These are phyloP conservation scores for Etheostoma perlongum DNA, from an alignment of 2,797 vertebrate species.

Conservation along the genomic window DNA sequence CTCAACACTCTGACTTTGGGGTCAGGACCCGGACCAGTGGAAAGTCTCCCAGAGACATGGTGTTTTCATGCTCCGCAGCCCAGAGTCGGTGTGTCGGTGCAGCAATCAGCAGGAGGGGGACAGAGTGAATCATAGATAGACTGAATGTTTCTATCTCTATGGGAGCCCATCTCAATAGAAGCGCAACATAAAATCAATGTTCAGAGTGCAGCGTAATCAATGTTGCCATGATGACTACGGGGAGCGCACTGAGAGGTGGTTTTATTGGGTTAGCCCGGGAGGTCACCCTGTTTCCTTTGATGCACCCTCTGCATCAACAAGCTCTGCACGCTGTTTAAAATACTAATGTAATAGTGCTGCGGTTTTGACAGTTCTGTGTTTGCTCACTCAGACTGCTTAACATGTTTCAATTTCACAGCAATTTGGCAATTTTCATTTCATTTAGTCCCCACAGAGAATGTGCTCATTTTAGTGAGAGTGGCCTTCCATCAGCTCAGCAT, in stretches of 20 bases:
- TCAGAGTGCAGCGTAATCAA: conserved; percentile 63
- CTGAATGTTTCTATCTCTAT: conserved; percentile 46
- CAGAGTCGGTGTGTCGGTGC: not conserved
- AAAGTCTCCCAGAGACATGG: not conserved
- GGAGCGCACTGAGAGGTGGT: conserved; percentile 36
- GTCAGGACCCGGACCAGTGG: not conserved
- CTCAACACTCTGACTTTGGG: not conserved
- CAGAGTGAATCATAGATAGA: conserved; percentile 41
- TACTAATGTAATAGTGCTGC: conserved; percentile 22
- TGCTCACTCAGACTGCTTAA: not conserved
- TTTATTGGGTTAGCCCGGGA: conserved; percentile 50
- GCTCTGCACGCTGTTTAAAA: not conserved
- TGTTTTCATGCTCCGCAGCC: not conserved
- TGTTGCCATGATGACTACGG: conserved; percentile 66
- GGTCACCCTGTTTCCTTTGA: conserved; percentile 46
- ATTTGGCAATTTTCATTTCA: conserved; percentile 39
- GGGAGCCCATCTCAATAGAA: conserved; percentile 51
- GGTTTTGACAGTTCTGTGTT: conserved; percentile 15
- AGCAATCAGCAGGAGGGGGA: conserved; percentile 24
- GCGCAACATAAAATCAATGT: conserved; percentile 61
- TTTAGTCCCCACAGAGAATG: conserved; percentile 36
- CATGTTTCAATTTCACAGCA: conserved; percentile 25
- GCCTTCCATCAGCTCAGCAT: conserved; percentile 34
- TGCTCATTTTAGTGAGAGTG: conserved; percentile 45
- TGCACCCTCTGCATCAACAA: not conserved